Percentiles rank a stretch among this genome's conserved stretches.
phyloP scores from a whole-genome alignment of 2,797 vertebrate genomes.

The Geotrypetes seraphini region DNA sequence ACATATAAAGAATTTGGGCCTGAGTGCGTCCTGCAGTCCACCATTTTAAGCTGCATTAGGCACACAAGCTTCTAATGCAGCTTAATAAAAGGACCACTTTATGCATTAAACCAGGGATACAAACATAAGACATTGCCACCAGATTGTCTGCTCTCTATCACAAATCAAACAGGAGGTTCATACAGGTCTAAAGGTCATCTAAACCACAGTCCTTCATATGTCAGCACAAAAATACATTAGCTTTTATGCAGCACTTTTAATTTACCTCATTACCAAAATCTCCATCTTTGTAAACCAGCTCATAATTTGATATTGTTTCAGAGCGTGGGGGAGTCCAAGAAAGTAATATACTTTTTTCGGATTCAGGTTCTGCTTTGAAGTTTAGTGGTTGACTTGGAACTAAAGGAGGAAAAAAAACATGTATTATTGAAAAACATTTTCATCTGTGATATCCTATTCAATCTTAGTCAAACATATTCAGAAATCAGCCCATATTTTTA shows the following conservation, averaged over 20 bases:
- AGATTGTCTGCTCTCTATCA: not conserved
- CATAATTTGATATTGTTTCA: conserved; percentile 88
- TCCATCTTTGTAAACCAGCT: conserved; percentile 88
- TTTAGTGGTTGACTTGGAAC: conserved; percentile 91
- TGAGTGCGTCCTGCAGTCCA: no score
- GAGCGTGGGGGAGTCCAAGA: conserved; percentile 90
- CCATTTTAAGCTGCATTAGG: no score
- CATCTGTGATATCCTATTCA: no score
- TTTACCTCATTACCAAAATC: conserved; percentile 93
- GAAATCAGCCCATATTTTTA: no score
- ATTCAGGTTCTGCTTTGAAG: conserved; percentile 95
- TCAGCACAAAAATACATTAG: not conserved
- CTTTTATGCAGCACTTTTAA: no score
- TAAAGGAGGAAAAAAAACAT: conserved; percentile 32
- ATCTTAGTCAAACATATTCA: no score
- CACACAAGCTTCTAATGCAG: no score
- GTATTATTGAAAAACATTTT: not conserved
- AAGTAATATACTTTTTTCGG: conserved; percentile 90
- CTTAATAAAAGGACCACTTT: no score
- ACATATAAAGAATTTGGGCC: no score
- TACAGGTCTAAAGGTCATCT: not conserved
- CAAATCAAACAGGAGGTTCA: not conserved
- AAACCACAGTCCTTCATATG: not conserved
- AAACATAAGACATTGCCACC: not conserved
- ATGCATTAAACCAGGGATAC: no score